Evolutionary conservation across 1,140 invertebrate genomes (phyloP), one percentile per base, ranked within the genome.

Genomic region (Aphelinus certus): DNA sequence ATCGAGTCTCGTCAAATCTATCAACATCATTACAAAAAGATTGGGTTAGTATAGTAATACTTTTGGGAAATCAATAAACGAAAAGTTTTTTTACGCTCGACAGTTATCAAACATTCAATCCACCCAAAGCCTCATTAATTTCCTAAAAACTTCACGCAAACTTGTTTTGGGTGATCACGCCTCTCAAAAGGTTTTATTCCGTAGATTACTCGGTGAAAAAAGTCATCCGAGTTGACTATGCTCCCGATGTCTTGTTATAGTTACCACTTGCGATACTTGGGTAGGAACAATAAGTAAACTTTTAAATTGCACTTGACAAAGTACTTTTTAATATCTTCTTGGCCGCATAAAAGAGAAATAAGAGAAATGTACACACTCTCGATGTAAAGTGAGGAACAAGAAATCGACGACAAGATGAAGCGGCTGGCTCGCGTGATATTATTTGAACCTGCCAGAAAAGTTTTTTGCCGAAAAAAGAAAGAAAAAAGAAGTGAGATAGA

Each of bases 291-390:
- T 26, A 26, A 26, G 67, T 73, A 73, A 78, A 78, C 70, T 77
- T 77, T 68, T 66, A 63, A 74, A 77, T 74, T 71, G 64, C 47
- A 57, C 68, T 71, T 62, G 63, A 75, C 74, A 61, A 77, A 77
- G 74, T 61, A 74, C 72, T 77, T 71, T 75, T 67, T 74, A 71
- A 77, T 74, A 67, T 62, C 60, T 58, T 43, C 70, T 55, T 72
- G 58, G 48, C n/a, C 7, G 10, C 9, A 10, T 43, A 43, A 7
- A 26, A 62, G 9, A 47, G 61, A 4, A 46, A 10, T 45, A 3
- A 48, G 61, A 9, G 69, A 71, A 46, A 3, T 43, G 26, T 26
- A 26, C 26, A 62, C 46, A 0, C n/a, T 62, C 48, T 26, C 43
- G 7, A 47, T n/a, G 47, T 7, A 70, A 47, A 70, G 26, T 26